Base-by-base conservation (phyloP, 2,888 invertebrate genomes). In the Lycocerus yunnanus region DNA sequence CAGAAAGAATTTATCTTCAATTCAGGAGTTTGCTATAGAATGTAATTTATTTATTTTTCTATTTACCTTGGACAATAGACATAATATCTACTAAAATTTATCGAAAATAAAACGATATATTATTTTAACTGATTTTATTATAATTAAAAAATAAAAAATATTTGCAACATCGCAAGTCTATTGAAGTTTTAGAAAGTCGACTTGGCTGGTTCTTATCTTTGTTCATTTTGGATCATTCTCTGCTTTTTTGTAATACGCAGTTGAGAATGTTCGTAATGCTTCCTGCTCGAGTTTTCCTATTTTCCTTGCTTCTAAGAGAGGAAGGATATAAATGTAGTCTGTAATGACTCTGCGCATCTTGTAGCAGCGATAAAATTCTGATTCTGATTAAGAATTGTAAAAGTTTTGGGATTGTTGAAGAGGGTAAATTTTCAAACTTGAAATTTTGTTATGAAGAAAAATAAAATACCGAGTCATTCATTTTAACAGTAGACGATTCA, bases 351-450 rank as follows among this genome's bases (percentile, higher is more conserved):
- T 63, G 61, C 61, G 61, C 61, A 18, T 63, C 61, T 63, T 63
- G 61, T 63, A 43, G 43, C 43, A 43, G 61, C 61, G 61, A 63
- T 63, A 63, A 20, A 63, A 63, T n/a, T n/a, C n/a, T 63, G 61
- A 18, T 18, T 16, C 13, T 63, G 61, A 63, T 63, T 63, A 63
- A 14, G 20, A 63, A 63, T 63, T 63, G 61, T 63, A 63, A 63
- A 63, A 63, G 61, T 20, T 63, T 63, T 20, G 16, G 61, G n/a
- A 63, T 63, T 63, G 16, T 43, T 43, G n/a, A 43, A 43, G 43
- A 43, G 43, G 43, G 43, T 43, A 43, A 43, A 43, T 43, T 43
- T 43, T 43, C 43, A 5, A 43, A 43, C 43, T 43, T 43, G 43
- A 43, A 43, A 43, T 43, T n/a, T 5, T 43, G n/a, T 43, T 43